Base-by-base conservation (phyloP, 2,888 invertebrate species). In the Cosmia pyralina region DNA sequence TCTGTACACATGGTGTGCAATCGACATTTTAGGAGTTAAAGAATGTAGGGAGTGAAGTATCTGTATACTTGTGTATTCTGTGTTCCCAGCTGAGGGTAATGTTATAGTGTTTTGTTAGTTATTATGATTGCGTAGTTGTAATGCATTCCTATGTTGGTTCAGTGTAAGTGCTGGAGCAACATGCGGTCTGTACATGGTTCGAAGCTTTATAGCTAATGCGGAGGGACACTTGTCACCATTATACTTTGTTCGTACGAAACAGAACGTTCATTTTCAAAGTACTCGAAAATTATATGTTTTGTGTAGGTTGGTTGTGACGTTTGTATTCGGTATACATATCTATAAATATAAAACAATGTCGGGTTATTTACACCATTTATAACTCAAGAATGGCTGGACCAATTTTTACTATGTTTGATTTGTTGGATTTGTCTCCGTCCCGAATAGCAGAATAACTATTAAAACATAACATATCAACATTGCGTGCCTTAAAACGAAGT, bases 131-230 rank as follows among this genome's bases (percentile, higher is more conserved):
- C 38, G 72, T 82, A 71, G 69, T 85, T 77, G 73, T 75, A 73
- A 83, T 80, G 87, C 88, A 87, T 87, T 87, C 87, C 88, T 83
- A 72, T 84, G 81, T 81, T 84, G 76, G 77, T 81, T 78, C 62
- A 58, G 72, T 78, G 55, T 82, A 79, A 74, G 76, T 57, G 72
- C 59, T 60, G 69, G 81, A 68, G 68, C 71, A 62, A 74, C 64
- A 63, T 34, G 48, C 52, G 59, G 55, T 64, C 52, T 81, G 69
- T 50, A 44, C 59, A 48, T 57, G 70, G 75, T 67, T 63, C n/a
- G 52, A 67, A 69, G 75, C 77, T 84, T 80, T 74, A 71, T 48
- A 64, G 67, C 77, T 58, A 28, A 44, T 58, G 13, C 64, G 79
- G n/a, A 17, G 53, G 53, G 55, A 41, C 60, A 81, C 52, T 75